Evolutionary conservation across 1,140 invertebrate species (phyloP).

Genomic region (Hesperophylax magnus): DNA sequence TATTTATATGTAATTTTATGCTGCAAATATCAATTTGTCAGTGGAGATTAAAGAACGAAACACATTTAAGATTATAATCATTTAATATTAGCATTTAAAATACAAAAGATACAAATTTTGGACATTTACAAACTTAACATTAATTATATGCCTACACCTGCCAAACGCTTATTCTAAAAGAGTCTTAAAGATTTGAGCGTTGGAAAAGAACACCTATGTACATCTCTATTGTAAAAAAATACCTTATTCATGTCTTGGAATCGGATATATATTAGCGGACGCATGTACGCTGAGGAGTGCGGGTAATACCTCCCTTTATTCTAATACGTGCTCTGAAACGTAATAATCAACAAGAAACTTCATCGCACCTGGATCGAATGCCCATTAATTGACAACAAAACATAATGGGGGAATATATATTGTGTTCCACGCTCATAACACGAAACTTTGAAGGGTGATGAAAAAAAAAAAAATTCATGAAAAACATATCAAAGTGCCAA

Average conservation of each 20-base stretch:
- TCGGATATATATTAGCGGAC: not conserved
- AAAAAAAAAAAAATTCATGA: no score
- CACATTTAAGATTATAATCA: not conserved
- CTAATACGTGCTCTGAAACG: not conserved
- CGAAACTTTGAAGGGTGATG: no score
- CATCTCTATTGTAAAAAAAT: slow-evolving; percentile 7
- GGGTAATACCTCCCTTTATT: no score
- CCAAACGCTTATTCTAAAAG: not conserved
- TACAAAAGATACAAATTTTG: slow-evolving; percentile 14
- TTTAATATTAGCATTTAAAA: slow-evolving; percentile 21
- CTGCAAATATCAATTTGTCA: no score
- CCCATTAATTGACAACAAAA: not conserved
- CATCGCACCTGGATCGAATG: not conserved
- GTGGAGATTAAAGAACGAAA: no score
- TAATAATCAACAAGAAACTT: not conserved
- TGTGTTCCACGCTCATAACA: no score
- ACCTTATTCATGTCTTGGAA: not conserved
- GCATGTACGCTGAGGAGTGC: no score
- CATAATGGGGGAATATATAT: no score
- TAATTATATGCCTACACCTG: not conserved
- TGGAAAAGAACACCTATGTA: slow-evolving; percentile 2
- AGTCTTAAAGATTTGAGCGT: slow-evolving; percentile 15
- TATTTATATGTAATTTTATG: no score
- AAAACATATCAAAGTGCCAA: no score
- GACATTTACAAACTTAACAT: slow-evolving; percentile 16